A percentile compares a stretch with the other conserved stretches of the same genome.
These are phyloP conservation scores for Diprion similis DNA, from an alignment of 1,140 invertebrate species.

Conservation along the genomic window DNA sequence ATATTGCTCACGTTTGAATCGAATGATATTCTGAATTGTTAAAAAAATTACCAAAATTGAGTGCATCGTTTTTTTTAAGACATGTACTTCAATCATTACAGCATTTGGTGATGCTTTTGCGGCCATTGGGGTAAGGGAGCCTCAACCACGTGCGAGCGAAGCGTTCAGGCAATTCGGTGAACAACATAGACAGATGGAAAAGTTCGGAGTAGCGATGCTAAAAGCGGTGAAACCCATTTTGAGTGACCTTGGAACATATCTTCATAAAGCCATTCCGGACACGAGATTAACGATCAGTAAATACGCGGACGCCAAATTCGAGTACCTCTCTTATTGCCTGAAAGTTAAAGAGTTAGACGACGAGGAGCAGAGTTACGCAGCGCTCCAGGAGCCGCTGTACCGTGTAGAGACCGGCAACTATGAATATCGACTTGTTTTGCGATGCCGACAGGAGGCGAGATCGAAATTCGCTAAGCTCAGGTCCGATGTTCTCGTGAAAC, in stretches of 20 bases:
- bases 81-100: conserved; percentile 69
- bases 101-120: conserved; percentile 95
- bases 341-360: conserved; percentile 99
- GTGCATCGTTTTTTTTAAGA: conserved; percentile 49
- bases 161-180: conserved; percentile 96
- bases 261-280: conserved; percentile 97
- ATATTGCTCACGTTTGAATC: too few relatives aligned
- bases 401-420: conserved; percentile 99
- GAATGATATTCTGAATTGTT: not conserved
- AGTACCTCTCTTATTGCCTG: conserved; percentile 97
- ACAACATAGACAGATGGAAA: conserved; percentile 92
- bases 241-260: conserved; percentile 92
- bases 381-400: conserved; percentile 96
- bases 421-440: conserved; percentile 92
- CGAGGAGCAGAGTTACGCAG: conserved; percentile 93
- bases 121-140: conserved; percentile 92
- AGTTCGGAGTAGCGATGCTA: conserved; percentile 88
- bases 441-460: conserved; percentile 94
- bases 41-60: not conserved
- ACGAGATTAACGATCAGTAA: conserved; percentile 97
- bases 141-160: conserved; percentile 93
- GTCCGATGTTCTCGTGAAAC: conserved; percentile 94
- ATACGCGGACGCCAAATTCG: conserved; percentile 98
- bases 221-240: conserved; percentile 93
- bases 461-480: conserved; percentile 89